phyloP scores from a whole-genome alignment of 2,888 invertebrate genomes.

The Plebejus anna region DNA sequence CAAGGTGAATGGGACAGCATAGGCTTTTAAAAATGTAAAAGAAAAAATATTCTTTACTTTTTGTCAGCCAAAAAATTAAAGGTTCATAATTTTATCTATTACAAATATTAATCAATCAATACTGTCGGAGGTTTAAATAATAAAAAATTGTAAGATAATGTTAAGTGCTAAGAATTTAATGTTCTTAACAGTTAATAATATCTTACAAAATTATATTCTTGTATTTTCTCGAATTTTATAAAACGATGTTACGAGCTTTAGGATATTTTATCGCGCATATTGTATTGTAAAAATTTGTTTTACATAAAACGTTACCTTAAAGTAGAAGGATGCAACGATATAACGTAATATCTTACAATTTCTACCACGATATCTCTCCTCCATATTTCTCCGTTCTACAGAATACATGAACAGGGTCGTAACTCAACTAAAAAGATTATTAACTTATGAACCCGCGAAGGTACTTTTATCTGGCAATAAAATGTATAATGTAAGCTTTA shows the following conservation, averaged over 20 bases:
- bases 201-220: background rate
- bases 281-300: background rate
- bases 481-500: constrained; percentile 24
- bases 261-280: background rate
- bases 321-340: constrained; percentile 9
- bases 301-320: constrained; percentile 3
- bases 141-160: too few relatives aligned
- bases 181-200: too few relatives aligned
- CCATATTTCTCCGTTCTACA: constrained; percentile 26
- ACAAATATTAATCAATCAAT: too few relatives aligned
- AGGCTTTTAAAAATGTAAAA: too few relatives aligned
- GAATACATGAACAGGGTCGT: constrained; percentile 26
- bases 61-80: too few relatives aligned
- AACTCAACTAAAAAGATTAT: constrained; percentile 27
- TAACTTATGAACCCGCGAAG: constrained; percentile 24
- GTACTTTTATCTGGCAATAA: constrained; percentile 23
- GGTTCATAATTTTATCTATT: too few relatives aligned
- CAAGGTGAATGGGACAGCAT: too few relatives aligned
- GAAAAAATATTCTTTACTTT: too few relatives aligned
- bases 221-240: background rate
- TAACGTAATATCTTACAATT: constrained; percentile 26
- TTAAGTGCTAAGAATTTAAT: too few relatives aligned
- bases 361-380: constrained; percentile 20
- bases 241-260: background rate
- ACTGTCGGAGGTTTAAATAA: too few relatives aligned